Evolutionary conservation across 2,888 invertebrate genomes (phyloP).

Genomic region (Erannis defoliaria): DNA sequence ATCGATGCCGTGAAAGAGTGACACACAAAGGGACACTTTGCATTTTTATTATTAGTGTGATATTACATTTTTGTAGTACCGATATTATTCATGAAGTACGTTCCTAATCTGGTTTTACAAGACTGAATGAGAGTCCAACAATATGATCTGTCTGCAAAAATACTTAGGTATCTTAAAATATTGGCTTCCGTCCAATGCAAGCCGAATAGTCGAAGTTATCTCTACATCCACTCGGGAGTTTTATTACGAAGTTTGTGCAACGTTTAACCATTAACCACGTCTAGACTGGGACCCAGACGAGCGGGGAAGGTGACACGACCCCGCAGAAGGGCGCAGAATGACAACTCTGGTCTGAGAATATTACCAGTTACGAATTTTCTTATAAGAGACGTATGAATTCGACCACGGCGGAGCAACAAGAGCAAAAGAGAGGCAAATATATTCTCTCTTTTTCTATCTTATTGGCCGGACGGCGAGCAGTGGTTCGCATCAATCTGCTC

Average conservation of each 20-base stretch:
- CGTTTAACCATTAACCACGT: conserved; percentile 52
- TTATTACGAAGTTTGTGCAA: conserved; percentile 26
- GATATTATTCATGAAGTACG: background rate
- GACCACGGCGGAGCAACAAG: no score
- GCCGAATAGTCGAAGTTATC: background rate
- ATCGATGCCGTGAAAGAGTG: no score
- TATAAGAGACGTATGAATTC: no score
- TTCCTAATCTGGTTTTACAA: background rate
- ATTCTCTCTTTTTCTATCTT: no score
- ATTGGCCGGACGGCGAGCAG: no score
- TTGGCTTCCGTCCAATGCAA: conserved; percentile 11
- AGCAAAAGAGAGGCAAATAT: no score
- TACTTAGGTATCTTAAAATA: conserved; percentile 5
- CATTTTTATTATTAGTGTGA: background rate
- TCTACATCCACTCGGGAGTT: conserved; percentile 8
- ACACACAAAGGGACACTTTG: background rate
- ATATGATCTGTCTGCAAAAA: conserved; percentile 4
- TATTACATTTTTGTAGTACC: no score
- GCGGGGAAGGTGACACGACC: conserved; percentile 42
- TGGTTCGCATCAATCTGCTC: no score
- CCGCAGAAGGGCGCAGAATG: conserved; percentile 7
- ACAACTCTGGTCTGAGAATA: background rate
- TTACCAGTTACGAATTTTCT: background rate
- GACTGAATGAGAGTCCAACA: background rate
- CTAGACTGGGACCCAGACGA: conserved; percentile 60